Percentiles rank a stretch among this genome's conserved stretches.
These are phyloP conservation scores for Parnassius apollo DNA, from an alignment of 2,888 invertebrate species.

Conservation along the genomic window DNA sequence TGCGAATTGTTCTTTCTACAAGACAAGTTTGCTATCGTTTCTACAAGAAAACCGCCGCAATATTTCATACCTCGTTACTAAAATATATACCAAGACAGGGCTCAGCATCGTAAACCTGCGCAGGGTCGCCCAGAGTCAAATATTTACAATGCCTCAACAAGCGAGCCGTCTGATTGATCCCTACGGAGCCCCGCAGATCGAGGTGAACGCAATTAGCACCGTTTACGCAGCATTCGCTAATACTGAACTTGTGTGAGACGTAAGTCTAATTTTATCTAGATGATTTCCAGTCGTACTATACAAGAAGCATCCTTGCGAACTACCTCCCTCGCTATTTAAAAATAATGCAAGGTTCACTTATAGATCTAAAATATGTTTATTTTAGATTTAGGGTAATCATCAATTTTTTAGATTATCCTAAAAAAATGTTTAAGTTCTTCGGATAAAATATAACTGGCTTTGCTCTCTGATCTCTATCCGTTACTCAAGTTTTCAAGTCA, in stretches of 20 bases:
- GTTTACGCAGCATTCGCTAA: conserved; percentile 13
- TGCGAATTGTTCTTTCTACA: too few species aligned
- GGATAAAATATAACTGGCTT: too few species aligned
- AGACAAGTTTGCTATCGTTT: too few species aligned
- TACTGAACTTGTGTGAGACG: conserved; percentile 8
- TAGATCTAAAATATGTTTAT: too few species aligned
- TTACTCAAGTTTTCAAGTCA: too few species aligned
- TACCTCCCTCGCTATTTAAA: too few species aligned
- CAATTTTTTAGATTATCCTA: too few species aligned
- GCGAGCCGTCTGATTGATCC: conserved; percentile 14
- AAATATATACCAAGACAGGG: not conserved
- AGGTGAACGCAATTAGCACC: conserved; percentile 22
- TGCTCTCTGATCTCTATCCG: too few species aligned
- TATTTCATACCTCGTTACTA: not conserved
- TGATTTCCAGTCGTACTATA: not conserved
- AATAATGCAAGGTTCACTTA: too few species aligned
- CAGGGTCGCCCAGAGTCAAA: conserved; percentile 15
- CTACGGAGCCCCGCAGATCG: conserved; percentile 19
- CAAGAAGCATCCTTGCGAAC: not conserved
- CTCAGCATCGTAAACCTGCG: not conserved
- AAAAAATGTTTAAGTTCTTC: too few species aligned
- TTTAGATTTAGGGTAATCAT: too few species aligned
- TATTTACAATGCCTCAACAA: conserved; percentile 10
- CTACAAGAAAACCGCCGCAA: too few species aligned
- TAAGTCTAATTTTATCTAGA: conserved; percentile 15